A percentile compares a stretch with the other conserved stretches of the same genome.
phyloP scores from a whole-genome alignment of 2,888 invertebrate species.

The Cephus rjabovi region DNA sequence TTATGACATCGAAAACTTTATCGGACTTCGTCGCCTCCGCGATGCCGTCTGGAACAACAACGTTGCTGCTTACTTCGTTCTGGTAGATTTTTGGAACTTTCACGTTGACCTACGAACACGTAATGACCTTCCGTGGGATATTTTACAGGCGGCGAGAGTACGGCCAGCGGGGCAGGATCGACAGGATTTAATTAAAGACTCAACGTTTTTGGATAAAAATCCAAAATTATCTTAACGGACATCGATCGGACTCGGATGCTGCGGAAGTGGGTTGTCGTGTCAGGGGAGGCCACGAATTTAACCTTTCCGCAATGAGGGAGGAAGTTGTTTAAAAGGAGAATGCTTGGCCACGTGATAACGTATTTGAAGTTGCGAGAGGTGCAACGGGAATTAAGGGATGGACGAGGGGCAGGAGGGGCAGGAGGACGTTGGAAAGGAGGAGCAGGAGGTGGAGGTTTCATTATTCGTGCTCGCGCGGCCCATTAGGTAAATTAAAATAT shows the following conservation, averaged over 20 bases:
- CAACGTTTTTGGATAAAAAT: neutral
- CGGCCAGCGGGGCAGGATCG: neutral
- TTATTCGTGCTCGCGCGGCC: slow-evolving; percentile 18
- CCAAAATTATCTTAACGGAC: neutral
- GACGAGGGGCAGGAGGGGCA: neutral
- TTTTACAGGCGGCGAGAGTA: neutral
- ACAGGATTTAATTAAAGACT: neutral
- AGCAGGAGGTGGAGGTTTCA: slow-evolving; percentile 10
- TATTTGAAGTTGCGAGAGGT: neutral
- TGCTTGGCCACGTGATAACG: neutral
- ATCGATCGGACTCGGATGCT: neutral
- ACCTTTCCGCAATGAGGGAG: neutral
- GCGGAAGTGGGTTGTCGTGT: neutral
- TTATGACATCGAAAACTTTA: slow-evolving; percentile 57
- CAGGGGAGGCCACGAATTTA: neutral
- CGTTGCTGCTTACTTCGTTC: neutral
- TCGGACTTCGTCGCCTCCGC: slow-evolving; percentile 32
- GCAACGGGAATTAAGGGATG: neutral
- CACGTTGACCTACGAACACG: neutral
- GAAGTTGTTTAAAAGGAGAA: neutral
- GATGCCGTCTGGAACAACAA: neutral
- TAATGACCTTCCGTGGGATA: neutral
- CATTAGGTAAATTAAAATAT: slow-evolving; percentile 22
- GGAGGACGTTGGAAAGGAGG: neutral
- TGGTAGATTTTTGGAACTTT: neutral